Conservation (phyloP, 2,888 invertebrate species). For the Drosophila conformis region DNA sequence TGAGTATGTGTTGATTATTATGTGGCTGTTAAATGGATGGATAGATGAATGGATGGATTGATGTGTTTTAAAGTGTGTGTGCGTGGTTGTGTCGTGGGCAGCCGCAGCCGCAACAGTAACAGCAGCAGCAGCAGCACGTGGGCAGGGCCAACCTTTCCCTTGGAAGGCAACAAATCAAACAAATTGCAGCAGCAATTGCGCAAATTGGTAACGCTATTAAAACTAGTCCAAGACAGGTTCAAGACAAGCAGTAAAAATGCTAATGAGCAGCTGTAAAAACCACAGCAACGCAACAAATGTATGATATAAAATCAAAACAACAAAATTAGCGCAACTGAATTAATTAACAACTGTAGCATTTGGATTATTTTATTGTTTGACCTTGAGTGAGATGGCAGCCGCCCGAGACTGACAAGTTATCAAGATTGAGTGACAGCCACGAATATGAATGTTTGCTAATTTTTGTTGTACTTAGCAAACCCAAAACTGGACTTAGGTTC, state of each 20-base stretch:
- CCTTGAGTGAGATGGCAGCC: slow-evolving; percentile 64
- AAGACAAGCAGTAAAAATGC: slow-evolving; percentile 51
- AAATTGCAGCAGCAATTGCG: slow-evolving; percentile 65
- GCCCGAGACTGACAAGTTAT: slow-evolving; percentile 9
- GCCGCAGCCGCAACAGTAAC: slow-evolving; percentile 18
- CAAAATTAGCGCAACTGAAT: slow-evolving; percentile 77
- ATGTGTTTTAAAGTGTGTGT: slow-evolving; percentile 13
- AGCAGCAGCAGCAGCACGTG: slow-evolving; percentile 39
- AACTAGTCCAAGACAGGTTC: slow-evolving; percentile 38
- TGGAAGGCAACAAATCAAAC: slow-evolving; percentile 49
- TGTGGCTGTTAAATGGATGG: slow-evolving; percentile 6
- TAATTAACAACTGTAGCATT: slow-evolving; percentile 74
- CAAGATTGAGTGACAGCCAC: slow-evolving; percentile 48
- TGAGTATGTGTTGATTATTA: slow-evolving; percentile 48
- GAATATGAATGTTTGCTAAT: slow-evolving; percentile 46
- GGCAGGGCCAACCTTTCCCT: slow-evolving; percentile 51
- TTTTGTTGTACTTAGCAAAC: slow-evolving; percentile 50
- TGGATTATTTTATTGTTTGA: slow-evolving; percentile 61
- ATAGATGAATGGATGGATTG: slow-evolving; percentile 8
- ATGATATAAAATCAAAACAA: slow-evolving; percentile 40
- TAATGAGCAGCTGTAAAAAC: slow-evolving; percentile 55
- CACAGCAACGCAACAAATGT: slow-evolving; percentile 16
- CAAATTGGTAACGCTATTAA: slow-evolving; percentile 47
- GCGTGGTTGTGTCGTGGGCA: slow-evolving; percentile 21
- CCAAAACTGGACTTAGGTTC: slow-evolving; percentile 19